A percentile compares a stretch with the other conserved stretches of the same genome.
These are phyloP conservation scores for Drusus annulatus DNA, from an alignment of 1,140 invertebrate species.

Conservation along the genomic window DNA sequence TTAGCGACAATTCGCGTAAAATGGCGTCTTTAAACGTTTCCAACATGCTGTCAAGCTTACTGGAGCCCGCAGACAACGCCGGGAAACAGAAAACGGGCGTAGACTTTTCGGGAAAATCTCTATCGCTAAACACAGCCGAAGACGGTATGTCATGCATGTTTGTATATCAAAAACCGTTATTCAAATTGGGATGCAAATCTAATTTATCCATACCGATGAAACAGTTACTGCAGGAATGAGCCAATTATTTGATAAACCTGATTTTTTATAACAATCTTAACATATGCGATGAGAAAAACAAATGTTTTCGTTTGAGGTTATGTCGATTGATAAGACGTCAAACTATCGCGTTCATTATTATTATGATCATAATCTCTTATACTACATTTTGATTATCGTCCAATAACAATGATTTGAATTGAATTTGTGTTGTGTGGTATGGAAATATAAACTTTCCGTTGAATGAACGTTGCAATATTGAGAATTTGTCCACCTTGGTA, in stretches of 20 bases:
- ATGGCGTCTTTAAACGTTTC: slow-evolving; percentile 14
- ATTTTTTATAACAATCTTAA: background rate
- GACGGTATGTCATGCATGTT: slow-evolving; percentile 62
- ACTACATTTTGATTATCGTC: no score
- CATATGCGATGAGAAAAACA: background rate
- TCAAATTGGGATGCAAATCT: background rate
- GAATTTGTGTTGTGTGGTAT: no score
- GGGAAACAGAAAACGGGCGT: slow-evolving; percentile 60
- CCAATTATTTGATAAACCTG: background rate
- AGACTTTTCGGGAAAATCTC: slow-evolving; percentile 66
- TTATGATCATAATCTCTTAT: no score
- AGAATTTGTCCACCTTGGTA: no score
- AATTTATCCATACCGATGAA: background rate
- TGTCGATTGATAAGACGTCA: background rate
- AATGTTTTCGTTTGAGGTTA: slow-evolving; percentile 20
- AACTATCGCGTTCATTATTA: background rate
- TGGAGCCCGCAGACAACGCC: slow-evolving; percentile 1
- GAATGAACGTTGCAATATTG: no score
- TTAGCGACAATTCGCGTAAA: background rate
- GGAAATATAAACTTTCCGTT: no score
- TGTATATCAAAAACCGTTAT: background rate
- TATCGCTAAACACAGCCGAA: slow-evolving; percentile 64
- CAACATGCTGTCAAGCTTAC: background rate
- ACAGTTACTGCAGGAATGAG: background rate
- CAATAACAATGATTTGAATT: no score